Evolutionary conservation across 2,888 invertebrate genomes (phyloP), one percentile per base, ranked within the genome.

Genomic region (Eristalis tenax): DNA sequence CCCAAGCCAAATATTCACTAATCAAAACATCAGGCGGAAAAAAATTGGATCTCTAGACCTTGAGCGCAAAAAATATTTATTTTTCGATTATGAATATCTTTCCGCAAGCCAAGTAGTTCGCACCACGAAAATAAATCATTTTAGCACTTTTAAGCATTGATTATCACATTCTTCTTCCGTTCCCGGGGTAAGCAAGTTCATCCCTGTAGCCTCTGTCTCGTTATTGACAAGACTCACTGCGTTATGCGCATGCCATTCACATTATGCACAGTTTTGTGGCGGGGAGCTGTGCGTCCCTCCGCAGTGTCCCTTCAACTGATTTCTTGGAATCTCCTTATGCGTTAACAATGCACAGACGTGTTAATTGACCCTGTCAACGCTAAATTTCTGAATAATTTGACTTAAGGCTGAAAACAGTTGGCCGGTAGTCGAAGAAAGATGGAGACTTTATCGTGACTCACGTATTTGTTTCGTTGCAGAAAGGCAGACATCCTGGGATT

Each of bases 61-160:
- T 61, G 61, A 63, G 32, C 23, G 32, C 32, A 61, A 76, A 32
- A 68, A 61, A 66, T 61, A 71, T 57, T 65, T 59, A n/a, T 66
- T 75, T 28, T 8, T 59, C 18, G 18, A 18, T 35, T 70, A 35
- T 11, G 57, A 23, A 35, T 35, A 57, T 59, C 57, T 38, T 59
- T 15, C 22, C 66, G 66, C 66, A 40, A n/a, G 22, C 10, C 40
- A 26, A 26, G 15, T 32, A 26, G 6, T 66, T 59, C 66, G 8
- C 57, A 40, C 65, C 26, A 43, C n/a, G 8, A n/a, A 50, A 18
- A 59, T 61, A 61, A 61, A 50, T 22, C 6, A 61, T 63, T 32
- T 77, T 77, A 69, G 35, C 76, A 59, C 68, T n/a, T 69, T 69
- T 61, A 69, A 69, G 35, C 43, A 22, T 22, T 40, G 32, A 77